Evolutionary conservation across 2,113 vertebrate species (phyloP).

Genomic region (Passer domesticus): DNA sequence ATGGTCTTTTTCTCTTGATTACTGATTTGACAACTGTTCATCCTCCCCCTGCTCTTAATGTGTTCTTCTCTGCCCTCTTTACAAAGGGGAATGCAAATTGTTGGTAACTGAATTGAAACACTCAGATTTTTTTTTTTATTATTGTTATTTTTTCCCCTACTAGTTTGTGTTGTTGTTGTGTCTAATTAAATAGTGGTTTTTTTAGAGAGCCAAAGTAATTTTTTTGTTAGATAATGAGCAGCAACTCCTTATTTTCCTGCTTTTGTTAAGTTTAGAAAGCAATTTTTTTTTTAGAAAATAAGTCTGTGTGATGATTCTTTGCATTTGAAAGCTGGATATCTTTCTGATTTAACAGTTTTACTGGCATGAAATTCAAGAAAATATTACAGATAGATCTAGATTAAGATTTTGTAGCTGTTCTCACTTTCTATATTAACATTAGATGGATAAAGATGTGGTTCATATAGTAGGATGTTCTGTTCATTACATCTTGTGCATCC

Average conservation of each 20-base stretch:
- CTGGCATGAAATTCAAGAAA: background rate
- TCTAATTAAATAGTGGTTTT: background rate
- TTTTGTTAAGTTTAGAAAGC: background rate
- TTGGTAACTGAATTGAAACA: background rate
- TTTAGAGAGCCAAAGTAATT: background rate
- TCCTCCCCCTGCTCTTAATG: slow-evolving; percentile 18
- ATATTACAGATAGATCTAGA: background rate
- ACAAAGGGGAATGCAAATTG: background rate
- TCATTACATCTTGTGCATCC: slow-evolving; percentile 19
- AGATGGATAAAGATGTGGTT: slow-evolving; percentile 45
- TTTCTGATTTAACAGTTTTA: background rate
- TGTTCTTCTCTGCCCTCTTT: slow-evolving; percentile 13
- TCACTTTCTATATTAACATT: slow-evolving; percentile 37
- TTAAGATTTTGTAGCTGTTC: background rate
- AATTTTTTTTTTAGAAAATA: background rate
- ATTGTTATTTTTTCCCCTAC: background rate
- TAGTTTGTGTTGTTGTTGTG: background rate
- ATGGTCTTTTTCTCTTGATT: slow-evolving; percentile 41
- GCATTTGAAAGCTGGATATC: background rate
- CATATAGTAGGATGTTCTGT: slow-evolving; percentile 37
- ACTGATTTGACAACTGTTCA: slow-evolving; percentile 48
- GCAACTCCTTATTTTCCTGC: background rate
- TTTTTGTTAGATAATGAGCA: background rate
- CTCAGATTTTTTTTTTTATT: background rate
- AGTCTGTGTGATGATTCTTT: background rate